These are phyloP conservation scores for Chromoteleia sp. DNA, from an alignment of 2,888 invertebrate genomes.

Conservation along the genomic window DNA sequence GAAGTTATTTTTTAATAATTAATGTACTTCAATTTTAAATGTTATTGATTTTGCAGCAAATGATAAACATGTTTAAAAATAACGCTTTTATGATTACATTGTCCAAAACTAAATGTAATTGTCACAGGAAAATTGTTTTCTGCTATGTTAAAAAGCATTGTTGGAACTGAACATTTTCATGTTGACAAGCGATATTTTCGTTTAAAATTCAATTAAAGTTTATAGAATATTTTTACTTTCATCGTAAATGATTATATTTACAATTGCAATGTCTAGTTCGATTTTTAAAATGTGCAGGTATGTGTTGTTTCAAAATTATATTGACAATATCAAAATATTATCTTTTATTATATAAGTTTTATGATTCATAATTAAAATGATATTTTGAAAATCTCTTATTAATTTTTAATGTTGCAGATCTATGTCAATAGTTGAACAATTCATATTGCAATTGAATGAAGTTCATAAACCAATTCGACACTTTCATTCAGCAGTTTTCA, in stretches of 20 bases:
- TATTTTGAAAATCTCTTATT: no score
- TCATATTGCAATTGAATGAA: constrained; percentile 46
- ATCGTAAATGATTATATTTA: neutral
- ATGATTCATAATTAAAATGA: neutral
- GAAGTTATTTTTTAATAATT: neutral
- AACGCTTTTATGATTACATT: constrained; percentile 36
- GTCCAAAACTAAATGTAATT: constrained; percentile 27
- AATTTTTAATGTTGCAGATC: constrained; percentile 59
- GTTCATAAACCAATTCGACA: constrained; percentile 33
- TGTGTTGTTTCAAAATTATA: neutral
- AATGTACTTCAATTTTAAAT: constrained; percentile 2
- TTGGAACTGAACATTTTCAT: neutral
- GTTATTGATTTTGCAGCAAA: neutral
- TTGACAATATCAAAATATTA: neutral
- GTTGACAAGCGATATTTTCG: neutral
- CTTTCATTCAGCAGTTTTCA: constrained; percentile 63
- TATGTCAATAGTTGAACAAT: constrained; percentile 59
- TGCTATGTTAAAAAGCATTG: constrained; percentile 19
- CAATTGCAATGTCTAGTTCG: constrained; percentile 1
- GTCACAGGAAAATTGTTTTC: constrained; percentile 65
- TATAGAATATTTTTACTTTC: neutral
- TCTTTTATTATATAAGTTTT: neutral
- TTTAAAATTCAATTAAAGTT: neutral
- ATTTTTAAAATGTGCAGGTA: constrained; percentile 69
- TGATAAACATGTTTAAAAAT: constrained; percentile 56